These are phyloP conservation scores for Onychostruthus taczanowskii DNA, from an alignment of 2,113 vertebrate species.

Conservation along the genomic window DNA sequence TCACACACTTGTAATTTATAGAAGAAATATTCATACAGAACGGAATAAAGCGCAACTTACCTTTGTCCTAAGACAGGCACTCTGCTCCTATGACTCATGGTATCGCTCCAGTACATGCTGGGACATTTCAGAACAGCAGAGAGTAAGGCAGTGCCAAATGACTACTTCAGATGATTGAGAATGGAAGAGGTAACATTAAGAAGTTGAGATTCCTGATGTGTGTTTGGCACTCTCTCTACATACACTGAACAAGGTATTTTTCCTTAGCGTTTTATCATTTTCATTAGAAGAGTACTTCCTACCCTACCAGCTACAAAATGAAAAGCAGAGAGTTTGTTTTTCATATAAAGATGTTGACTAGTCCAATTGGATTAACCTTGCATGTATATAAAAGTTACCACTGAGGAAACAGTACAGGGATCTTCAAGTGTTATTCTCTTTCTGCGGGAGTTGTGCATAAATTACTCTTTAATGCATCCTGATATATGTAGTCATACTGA, in stretches of 20 bases:
- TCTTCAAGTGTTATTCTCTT: constrained; percentile 46
- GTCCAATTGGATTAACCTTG: neutral
- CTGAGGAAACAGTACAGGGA: constrained; percentile 44
- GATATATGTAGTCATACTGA: constrained; percentile 50
- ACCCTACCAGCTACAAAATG: neutral
- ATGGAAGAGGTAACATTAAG: constrained; percentile 53
- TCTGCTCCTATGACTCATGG: neutral
- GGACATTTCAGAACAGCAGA: constrained; percentile 39
- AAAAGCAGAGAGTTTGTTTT: neutral
- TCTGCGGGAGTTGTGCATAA: constrained; percentile 24
- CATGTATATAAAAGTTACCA: constrained; percentile 1
- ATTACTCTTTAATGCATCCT: constrained; percentile 64
- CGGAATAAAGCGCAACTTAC: constrained; percentile 17
- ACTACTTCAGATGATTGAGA: constrained; percentile 63
- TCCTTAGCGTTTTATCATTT: constrained; percentile 33
- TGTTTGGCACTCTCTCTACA: constrained; percentile 66
- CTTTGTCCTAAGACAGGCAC: constrained; percentile 13
- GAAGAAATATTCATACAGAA: neutral
- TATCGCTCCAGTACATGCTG: neutral
- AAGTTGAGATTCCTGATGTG: constrained; percentile 59
- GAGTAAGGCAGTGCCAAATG: constrained; percentile 34
- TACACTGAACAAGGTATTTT: constrained; percentile 22
- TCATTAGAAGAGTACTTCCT: neutral
- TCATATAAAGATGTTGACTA: neutral
- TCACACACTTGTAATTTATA: neutral